These are phyloP conservation scores for Umimayanthus kanabou DNA, from an alignment of 92 coral and sea anemone genomes.

Conservation along the genomic window DNA sequence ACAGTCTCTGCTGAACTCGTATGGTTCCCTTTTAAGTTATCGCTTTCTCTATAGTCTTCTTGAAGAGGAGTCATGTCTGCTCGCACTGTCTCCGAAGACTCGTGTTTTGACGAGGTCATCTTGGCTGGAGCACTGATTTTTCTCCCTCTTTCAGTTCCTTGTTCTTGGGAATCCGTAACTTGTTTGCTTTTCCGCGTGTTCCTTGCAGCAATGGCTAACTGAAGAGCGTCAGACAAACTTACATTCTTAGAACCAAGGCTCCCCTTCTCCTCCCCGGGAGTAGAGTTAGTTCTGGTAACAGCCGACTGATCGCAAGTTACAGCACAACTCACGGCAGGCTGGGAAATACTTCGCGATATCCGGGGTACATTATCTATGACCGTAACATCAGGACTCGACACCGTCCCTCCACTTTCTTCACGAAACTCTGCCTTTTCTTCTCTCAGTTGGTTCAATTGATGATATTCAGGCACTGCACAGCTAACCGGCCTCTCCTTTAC, in stretches of 20 bases:
- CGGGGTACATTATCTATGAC: neutral
- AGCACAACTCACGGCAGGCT: conserved; percentile 8
- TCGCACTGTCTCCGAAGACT: conserved; percentile 61
- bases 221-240: conserved; percentile 72
- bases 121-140: conserved; percentile 67
- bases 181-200: conserved; percentile 46
- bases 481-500: conserved; percentile 52
- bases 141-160: conserved; percentile 39
- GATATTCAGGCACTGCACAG: conserved; percentile 46
- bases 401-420: neutral
- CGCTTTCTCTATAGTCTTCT: conserved; percentile 24
- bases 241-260: conserved; percentile 36
- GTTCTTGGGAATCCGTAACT: neutral
- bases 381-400: neutral
- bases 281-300: conserved; percentile 6
- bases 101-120: conserved; percentile 46
- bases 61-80: conserved; percentile 56
- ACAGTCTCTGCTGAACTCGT: conserved; percentile 3
- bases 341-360: conserved; percentile 29
- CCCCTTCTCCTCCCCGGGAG: neutral
- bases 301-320: neutral
- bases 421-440: neutral
- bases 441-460: conserved; percentile 4
- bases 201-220: conserved; percentile 80
- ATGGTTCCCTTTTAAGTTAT: neutral